Evolutionary conservation across 2,113 vertebrate species (phyloP).

Genomic region (Scomber colias): DNA sequence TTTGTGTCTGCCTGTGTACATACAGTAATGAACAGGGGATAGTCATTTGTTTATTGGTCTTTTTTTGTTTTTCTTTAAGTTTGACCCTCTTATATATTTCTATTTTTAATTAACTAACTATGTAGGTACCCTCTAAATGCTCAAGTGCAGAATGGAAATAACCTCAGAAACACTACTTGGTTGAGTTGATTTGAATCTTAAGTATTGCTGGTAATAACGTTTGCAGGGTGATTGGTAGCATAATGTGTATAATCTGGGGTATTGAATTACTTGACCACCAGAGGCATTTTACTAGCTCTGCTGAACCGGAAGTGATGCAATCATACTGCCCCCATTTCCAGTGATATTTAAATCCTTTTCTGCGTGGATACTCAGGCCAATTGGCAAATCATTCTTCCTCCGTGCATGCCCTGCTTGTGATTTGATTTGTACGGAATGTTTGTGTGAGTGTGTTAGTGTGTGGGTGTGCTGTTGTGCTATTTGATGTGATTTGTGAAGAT

Average conservation of each 20-base stretch:
- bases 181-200: conserved; percentile 27
- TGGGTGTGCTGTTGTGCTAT: conserved; percentile 46
- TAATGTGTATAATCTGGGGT: conserved; percentile 41
- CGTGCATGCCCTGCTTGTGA: conserved; percentile 55
- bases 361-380: conserved; percentile 67
- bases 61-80: conserved; percentile 8
- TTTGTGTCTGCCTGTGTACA: background rate
- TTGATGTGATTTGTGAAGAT: conserved; percentile 74
- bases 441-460: conserved; percentile 54
- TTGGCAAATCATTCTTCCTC: conserved; percentile 58
- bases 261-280: conserved; percentile 73
- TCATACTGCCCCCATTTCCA: conserved; percentile 77
- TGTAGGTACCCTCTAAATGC: background rate
- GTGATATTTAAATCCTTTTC: conserved; percentile 84
- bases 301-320: conserved; percentile 81
- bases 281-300: conserved; percentile 71
- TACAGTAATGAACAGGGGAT: conserved; percentile 27
- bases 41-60: conserved; percentile 36
- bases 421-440: conserved; percentile 71
- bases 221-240: conserved; percentile 45
- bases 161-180: background rate
- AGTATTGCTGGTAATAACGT: conserved; percentile 39
- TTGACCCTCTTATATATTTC: background rate
- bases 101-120: conserved; percentile 10
- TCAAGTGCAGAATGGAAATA: conserved; percentile 16